A percentile compares a stretch with the other conserved stretches of the same genome.
These are phyloP conservation scores for Saxicola maurus DNA, from an alignment of 2,797 vertebrate species.

Conservation along the genomic window DNA sequence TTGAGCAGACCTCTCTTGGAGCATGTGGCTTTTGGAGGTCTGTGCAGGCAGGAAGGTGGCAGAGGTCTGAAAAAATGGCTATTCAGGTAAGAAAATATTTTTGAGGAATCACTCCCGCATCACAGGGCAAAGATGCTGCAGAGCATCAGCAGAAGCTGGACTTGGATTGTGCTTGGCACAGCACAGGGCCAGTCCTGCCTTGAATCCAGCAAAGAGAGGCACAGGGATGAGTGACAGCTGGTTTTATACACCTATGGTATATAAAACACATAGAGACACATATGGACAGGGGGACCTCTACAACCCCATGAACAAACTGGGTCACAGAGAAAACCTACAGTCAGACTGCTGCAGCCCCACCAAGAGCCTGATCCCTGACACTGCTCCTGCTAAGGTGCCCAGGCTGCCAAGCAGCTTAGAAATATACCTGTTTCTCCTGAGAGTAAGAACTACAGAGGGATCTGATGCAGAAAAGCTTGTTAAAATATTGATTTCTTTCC, in stretches of 20 bases:
- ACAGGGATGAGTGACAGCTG: not conserved
- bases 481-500: not conserved
- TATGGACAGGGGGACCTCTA: fast-evolving
- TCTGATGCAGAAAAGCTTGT: not conserved
- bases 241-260: not conserved
- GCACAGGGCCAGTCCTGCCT: not conserved
- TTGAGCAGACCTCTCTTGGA: not conserved
- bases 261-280: not conserved
- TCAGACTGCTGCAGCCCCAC: not conserved
- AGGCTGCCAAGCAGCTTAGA: not conserved
- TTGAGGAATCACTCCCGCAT: not conserved
- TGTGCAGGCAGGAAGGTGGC: not conserved
- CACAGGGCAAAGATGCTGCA: fast-evolving
- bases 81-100: not conserved
- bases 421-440: not conserved
- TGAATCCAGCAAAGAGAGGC: not conserved
- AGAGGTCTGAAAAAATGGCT: not conserved
- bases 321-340: not conserved
- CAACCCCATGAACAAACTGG: not conserved
- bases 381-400: not conserved
- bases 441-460: not conserved
- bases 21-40: fast-evolving
- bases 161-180: not conserved
- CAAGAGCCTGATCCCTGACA: not conserved
- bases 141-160: not conserved